These are phyloP conservation scores for Sciurus vulgaris DNA, from an alignment of 2,797 vertebrate genomes.

Conservation along the genomic window DNA sequence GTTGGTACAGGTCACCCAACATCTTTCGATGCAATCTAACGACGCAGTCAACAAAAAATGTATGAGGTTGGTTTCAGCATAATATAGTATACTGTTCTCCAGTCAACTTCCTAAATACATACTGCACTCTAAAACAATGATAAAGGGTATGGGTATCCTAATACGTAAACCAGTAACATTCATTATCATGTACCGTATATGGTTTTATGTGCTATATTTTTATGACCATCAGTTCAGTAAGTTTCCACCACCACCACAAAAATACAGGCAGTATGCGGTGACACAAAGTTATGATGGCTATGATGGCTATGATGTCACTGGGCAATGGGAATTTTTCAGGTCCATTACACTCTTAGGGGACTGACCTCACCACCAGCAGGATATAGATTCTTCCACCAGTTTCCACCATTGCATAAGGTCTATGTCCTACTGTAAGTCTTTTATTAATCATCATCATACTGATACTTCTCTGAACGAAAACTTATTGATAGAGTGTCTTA, in stretches of 20 bases:
- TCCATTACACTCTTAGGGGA: background rate
- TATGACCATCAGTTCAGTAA: background rate
- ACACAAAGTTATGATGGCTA: too few species aligned
- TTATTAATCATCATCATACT: background rate
- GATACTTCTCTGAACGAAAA: background rate
- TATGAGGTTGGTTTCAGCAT: too few species aligned
- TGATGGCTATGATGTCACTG: too few species aligned
- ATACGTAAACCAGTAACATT: background rate
- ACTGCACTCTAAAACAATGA: background rate
- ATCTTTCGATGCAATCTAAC: background rate
- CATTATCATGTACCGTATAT: background rate
- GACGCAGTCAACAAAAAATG: background rate
- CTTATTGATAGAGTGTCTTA: background rate
- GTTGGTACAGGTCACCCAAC: background rate
- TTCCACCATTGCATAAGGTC: background rate
- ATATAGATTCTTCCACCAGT: background rate
- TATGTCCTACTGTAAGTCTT: background rate
- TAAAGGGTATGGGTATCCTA: too few species aligned
- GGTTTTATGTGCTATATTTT: background rate
- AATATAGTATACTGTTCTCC: too few species aligned
- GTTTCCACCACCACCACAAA: background rate
- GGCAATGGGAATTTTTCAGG: background rate
- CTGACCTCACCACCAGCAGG: background rate
- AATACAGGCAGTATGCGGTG: rapidly evolving
- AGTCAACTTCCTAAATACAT: background rate